Evolutionary conservation across 2,797 vertebrate species (phyloP).

Genomic region (Hafferia zeledoni): DNA sequence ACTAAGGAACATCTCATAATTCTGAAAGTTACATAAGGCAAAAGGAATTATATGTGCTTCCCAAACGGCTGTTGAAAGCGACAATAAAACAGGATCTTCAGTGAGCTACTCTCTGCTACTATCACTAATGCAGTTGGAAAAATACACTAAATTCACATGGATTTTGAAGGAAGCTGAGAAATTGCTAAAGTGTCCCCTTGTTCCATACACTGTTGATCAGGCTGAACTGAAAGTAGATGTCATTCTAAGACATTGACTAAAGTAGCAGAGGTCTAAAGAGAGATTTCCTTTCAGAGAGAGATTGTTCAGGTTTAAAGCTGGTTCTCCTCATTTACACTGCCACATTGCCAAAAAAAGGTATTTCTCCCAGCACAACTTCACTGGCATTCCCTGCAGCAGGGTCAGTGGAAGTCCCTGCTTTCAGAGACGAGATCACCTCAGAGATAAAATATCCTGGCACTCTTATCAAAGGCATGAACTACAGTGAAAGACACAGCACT

Average conservation of each 20-base stretch:
- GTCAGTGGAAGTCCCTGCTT: neutral
- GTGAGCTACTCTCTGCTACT: neutral
- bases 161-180: neutral
- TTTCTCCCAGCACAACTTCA: neutral
- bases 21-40: neutral
- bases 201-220: neutral
- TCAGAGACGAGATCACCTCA: neutral
- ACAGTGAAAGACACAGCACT: neutral
- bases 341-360: neutral
- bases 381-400: neutral
- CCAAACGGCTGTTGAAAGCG: neutral
- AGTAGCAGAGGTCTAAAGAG: neutral
- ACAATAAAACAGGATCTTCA: neutral
- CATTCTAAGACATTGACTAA: neutral
- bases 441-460: neutral
- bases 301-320: neutral
- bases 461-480: neutral
- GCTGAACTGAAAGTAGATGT: neutral
- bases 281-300: neutral
- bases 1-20: neutral
- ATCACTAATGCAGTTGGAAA: neutral
- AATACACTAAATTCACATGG: neutral
- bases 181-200: rapidly evolving
- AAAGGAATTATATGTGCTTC: neutral
- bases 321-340: neutral